Evolutionary conservation across 2,888 invertebrate genomes (phyloP).

Genomic region (Sphecodes monilicornis): DNA sequence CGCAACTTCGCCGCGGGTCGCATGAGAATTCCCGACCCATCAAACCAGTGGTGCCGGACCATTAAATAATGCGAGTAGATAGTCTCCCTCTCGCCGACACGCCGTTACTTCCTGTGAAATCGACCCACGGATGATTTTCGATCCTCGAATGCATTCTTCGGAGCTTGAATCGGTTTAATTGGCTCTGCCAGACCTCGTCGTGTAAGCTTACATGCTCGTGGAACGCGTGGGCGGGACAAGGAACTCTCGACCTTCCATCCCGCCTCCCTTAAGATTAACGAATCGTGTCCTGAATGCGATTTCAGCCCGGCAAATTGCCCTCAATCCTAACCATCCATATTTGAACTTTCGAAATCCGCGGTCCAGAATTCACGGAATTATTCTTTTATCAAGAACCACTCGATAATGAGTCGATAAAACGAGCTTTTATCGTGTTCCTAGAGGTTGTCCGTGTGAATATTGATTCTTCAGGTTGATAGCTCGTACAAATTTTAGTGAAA

Average conservation of each 20-base stretch:
- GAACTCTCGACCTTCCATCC: constrained; percentile 1
- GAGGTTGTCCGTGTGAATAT: background rate
- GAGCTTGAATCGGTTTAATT: constrained; percentile 36
- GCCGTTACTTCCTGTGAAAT: background rate
- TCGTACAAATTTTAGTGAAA: background rate
- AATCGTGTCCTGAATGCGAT: background rate
- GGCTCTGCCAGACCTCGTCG: background rate
- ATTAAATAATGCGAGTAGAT: constrained; percentile 7
- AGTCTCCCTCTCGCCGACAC: background rate
- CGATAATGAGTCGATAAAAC: background rate
- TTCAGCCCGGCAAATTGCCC: background rate
- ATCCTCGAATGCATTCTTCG: constrained; percentile 21
- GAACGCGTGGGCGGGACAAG: constrained; percentile 3
- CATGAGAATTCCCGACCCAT: background rate
- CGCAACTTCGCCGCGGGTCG: background rate
- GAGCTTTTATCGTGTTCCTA: background rate
- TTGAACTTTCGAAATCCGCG: background rate
- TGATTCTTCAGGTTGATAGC: background rate
- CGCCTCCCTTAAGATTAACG: constrained; percentile 10
- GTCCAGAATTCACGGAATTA: background rate
- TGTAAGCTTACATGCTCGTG: background rate
- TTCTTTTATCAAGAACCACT: background rate
- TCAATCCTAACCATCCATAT: background rate
- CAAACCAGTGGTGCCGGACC: background rate
- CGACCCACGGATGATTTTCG: background rate